Percentiles rank a stretch among this genome's conserved stretches.
Conservation (phyloP, 2,888 invertebrate species). For the Mylabris sibirica region DNA sequence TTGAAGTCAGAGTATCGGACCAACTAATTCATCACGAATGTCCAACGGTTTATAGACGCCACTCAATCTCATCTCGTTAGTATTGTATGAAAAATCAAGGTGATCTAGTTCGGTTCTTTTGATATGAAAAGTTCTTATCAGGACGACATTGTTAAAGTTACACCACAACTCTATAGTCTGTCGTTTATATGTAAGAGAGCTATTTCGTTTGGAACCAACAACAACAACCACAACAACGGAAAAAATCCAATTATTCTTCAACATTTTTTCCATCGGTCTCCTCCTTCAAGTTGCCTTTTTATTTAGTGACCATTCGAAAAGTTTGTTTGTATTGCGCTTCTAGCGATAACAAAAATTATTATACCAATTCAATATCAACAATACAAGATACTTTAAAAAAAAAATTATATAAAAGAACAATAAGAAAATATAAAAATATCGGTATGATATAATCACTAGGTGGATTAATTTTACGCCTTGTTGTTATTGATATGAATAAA, state of each 20-base stretch:
- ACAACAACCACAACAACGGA: not conserved
- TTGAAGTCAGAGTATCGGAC: not conserved
- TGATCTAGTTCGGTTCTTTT: slow-evolving; percentile 5
- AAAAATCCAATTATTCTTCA: slow-evolving; percentile 1
- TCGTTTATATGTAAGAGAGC: not conserved
- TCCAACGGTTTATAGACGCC: not conserved
- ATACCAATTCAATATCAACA: not conserved
- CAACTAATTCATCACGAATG: slow-evolving; percentile 4
- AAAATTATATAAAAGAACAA: not conserved
- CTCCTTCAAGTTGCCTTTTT: not conserved
- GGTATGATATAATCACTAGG: not conserved
- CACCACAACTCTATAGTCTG: not conserved
- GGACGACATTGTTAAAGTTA: slow-evolving; percentile 2
- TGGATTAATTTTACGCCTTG: slow-evolving; percentile 10
- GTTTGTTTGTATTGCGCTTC: not conserved
- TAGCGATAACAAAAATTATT: not conserved
- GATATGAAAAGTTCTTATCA: not conserved
- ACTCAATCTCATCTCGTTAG: slow-evolving; percentile 9
- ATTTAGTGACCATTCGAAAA: not conserved
- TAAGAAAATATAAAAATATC: not conserved
- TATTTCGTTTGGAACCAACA: not conserved
- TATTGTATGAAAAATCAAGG: slow-evolving; percentile 10
- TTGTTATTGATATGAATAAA: slow-evolving; percentile 5
- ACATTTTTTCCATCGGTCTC: not conserved
- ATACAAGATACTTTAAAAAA: not conserved